Conservation (phyloP, 2,888 invertebrate species). For the Harpalus rufipes region DNA sequence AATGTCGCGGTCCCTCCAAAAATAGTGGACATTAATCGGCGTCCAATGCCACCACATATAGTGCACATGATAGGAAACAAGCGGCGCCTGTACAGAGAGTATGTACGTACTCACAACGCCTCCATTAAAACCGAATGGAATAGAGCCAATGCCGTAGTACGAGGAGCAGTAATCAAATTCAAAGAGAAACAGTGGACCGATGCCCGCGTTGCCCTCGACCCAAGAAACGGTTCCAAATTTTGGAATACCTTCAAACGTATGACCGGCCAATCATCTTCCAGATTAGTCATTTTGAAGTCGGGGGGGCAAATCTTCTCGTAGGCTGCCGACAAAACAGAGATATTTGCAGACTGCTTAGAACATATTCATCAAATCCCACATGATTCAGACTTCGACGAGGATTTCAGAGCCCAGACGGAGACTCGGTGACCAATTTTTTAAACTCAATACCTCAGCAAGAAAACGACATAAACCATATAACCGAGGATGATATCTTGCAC, state of each 20-base stretch:
- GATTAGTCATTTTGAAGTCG: neutral
- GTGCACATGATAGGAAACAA: constrained; percentile 7
- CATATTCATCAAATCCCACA: neutral
- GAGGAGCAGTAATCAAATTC: neutral
- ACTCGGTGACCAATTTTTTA: no score
- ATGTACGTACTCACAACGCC: neutral
- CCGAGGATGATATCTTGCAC: no score
- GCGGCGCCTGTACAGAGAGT: neutral
- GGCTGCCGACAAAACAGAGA: neutral
- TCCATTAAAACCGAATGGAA: neutral
- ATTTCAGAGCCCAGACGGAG: no score
- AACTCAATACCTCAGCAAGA: no score
- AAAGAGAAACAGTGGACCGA: neutral
- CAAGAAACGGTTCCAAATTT: no score
- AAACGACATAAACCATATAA: no score
- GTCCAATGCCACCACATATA: neutral
- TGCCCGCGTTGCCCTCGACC: neutral
- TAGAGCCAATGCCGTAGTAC: neutral
- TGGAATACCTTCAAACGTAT: no score
- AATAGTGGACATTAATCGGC: no score
- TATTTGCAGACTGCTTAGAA: no score
- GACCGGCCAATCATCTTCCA: neutral
- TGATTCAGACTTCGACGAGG: neutral
- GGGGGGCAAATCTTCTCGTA: neutral
- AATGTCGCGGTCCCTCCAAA: no score